Evolutionary conservation across 2,888 invertebrate genomes (phyloP).

Genomic region (Luperina testacea): DNA sequence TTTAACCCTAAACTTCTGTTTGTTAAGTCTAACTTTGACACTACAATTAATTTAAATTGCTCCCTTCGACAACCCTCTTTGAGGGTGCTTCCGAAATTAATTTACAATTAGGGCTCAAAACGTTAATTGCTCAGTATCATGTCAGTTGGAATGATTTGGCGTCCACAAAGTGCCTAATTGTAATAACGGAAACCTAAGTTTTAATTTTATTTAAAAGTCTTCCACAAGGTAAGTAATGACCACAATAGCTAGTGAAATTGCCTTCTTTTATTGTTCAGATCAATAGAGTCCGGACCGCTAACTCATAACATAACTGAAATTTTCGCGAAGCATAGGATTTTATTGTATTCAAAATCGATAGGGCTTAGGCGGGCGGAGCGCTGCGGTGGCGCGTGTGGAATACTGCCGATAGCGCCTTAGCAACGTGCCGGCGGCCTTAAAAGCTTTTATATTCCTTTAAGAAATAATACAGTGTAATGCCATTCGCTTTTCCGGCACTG

Average conservation of each 20-base stretch:
- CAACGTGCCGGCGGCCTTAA: conserved; percentile 85
- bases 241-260: neutral
- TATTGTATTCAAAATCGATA: conserved; percentile 82
- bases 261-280: neutral
- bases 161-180: conserved; percentile 1
- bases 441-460: conserved; percentile 88
- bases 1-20: conserved; percentile 31
- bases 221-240: neutral
- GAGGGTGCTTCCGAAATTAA: conserved; percentile 47
- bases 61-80: conserved; percentile 33
- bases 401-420: conserved; percentile 83
- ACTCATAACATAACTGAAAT: conserved; percentile 13
- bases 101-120: conserved; percentile 55
- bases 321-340: conserved; percentile 39
- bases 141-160: conserved; percentile 34
- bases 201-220: conserved; percentile 8
- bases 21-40: conserved; percentile 45
- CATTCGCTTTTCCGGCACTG: conserved; percentile 77
- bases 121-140: conserved; percentile 37
- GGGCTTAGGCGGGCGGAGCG: conserved; percentile 77
- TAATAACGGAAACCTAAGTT: neutral
- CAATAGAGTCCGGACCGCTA: neutral
- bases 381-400: conserved; percentile 74
- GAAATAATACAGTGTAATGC: conserved; percentile 88
- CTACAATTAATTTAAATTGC: conserved; percentile 46